A percentile compares a stretch with the other conserved stretches of the same genome.
These are phyloP conservation scores for Sterrhoptilus dennistouni DNA, from an alignment of 2,113 vertebrate species.

Conservation along the genomic window DNA sequence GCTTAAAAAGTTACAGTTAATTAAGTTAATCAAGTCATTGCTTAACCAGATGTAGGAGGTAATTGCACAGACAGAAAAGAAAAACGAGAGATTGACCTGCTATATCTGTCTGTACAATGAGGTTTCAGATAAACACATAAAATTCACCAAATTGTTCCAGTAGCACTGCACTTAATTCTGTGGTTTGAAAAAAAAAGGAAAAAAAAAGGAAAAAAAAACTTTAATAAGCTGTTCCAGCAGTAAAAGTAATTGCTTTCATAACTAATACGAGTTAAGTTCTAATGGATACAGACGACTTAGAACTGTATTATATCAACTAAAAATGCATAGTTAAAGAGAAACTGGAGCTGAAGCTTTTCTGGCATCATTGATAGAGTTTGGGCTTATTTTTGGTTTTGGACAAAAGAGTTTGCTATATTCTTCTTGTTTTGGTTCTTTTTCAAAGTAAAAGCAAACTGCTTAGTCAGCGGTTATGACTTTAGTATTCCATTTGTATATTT, in stretches of 20 bases:
- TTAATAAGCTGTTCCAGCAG: constrained; percentile 17
- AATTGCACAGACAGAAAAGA: background rate
- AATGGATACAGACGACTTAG: background rate
- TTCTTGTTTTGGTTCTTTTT: background rate
- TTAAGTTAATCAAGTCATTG: constrained; percentile 58
- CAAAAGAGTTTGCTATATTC: background rate
- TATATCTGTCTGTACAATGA: background rate
- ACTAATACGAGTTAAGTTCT: background rate
- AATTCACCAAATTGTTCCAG: constrained; percentile 3
- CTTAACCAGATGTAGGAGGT: background rate
- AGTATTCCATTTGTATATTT: background rate
- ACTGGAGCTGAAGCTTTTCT: background rate
- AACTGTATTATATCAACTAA: background rate
- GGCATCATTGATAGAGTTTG: background rate
- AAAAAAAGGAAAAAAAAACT: background rate
- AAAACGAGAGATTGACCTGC: constrained; percentile 5
- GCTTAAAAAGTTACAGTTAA: constrained; percentile 46
- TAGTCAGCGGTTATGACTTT: background rate
- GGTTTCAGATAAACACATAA: background rate
- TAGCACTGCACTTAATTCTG: background rate
- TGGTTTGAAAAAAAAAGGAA: background rate
- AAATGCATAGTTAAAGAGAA: background rate
- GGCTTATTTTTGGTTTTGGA: background rate
- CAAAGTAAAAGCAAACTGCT: background rate
- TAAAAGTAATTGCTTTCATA: constrained; percentile 8